Base-by-base conservation (phyloP, 2,797 vertebrate genomes). In the Pelodytes ibericus region DNA sequence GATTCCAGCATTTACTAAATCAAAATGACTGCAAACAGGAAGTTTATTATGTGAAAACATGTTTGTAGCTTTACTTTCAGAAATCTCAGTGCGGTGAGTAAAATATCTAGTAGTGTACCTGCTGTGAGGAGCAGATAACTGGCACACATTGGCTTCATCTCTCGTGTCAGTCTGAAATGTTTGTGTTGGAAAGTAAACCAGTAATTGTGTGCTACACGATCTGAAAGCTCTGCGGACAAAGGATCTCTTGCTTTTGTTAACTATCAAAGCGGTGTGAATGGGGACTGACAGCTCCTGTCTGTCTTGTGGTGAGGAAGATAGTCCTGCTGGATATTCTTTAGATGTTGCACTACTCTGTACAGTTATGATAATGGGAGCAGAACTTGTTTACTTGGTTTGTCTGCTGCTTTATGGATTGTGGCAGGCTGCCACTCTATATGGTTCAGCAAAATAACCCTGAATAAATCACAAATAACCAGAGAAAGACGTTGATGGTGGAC, bases 381-480 rank as follows among this genome's bases (percentile, higher is more conserved):
- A 30, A 33, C 33, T 25, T 51, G 13, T 47, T 41, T 51, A 24
- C 36, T 25, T 49, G 49, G 15, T 31, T 18, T 61, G 71, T 63
- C 30, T 11, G 44, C 16, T 9, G 47, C 30, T 73, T n/a, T 53
- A 31, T 33, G 53, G 24, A 63, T 63, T 64, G 71, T 53, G 71
- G 18, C 30, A 72, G 59, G 31, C 71, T 72, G 49, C 24, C 44
- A 22, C 61, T 72, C 59, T 18, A 13, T 49, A 29, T 24, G 25
- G n/a, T 24, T 41, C n/a, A 24, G 18, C 22, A n/a, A 47, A 71
- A 60, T 53, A 62, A 36, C 41, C 22, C 25, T 24, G 31, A 44
- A 63, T 68, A 53, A 24, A 56, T n/a, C n/a, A n/a, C n/a, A n/a
- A n/a, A n/a, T n/a, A n/a, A n/a, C n/a, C n/a, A n/a, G n/a, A n/a